Evolutionary conservation across 2,113 vertebrate species (phyloP), one percentile per base, ranked within the genome.

Genomic region (Sebastes fasciatus): DNA sequence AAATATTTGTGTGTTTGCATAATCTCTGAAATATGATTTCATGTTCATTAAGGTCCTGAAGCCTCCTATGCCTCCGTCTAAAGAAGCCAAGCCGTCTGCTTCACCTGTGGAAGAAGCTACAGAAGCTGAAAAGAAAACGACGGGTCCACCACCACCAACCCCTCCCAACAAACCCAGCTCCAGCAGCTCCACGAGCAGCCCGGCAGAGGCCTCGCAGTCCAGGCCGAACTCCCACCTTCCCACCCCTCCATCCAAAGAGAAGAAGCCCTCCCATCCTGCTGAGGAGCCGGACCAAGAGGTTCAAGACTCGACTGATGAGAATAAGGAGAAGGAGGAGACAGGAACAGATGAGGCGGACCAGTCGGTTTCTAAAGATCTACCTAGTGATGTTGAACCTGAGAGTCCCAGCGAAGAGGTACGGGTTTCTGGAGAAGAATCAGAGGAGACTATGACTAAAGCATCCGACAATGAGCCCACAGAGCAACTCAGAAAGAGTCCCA

Each of bases 191-290:
- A 9, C n/a, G 0, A 49, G 70, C 17, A 79, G 64, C 34, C 65
- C 40, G 10, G n/a, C 34, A 26, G 87, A 92, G 42, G 40, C 67
- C 10, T 26, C 61, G 4, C 66, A 83, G 21, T 12, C 81, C n/a
- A 85, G 8, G 17, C 78, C 65, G 42, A 77, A 71, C 0, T 3
- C 71, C 23, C 74, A 85, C 10, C 84, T 91, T 74, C 95, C 95
- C 0, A 69, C 73, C 13, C 92, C 92, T 63, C 95, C 94, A 16
- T 84, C 85, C 26, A 94, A 95, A 88, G 80, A 92, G 43, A 92
- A 84, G 42, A 95, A 96, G 78, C 93, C 94, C 19, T 76, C 57
- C 9, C 43, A 21, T 64, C 6, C 67, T 48, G 6, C 43, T 8
- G 69, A 43, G 4, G 78, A 86, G 45, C 48, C 51, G 9, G 67